Conservation (phyloP, 2,888 invertebrate genomes). For the Tryphoninae sp. region DNA sequence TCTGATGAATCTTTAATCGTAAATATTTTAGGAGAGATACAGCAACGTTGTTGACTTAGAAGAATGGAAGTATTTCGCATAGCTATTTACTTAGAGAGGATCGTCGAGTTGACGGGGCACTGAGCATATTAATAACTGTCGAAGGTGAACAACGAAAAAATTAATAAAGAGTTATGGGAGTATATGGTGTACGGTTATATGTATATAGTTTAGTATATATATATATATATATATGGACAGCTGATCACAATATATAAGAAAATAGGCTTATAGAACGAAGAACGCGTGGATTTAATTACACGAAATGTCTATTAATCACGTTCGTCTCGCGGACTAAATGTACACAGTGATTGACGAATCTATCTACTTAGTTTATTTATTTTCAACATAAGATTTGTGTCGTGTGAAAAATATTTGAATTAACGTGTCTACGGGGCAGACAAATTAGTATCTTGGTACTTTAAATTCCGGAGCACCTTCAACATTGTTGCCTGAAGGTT, state of each 20-base stretch:
- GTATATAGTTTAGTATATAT: constrained; percentile 59
- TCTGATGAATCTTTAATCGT: constrained; percentile 52
- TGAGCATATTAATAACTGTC: constrained; percentile 25
- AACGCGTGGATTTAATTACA: constrained; percentile 4
- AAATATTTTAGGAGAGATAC: constrained; percentile 45
- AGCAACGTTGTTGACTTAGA: constrained; percentile 11
- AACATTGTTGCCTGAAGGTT: constrained; percentile 82
- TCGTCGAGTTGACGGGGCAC: constrained; percentile 34
- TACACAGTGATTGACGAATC: not conserved
- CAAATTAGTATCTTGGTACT: constrained; percentile 84
- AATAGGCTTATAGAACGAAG: not conserved
- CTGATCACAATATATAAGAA: not conserved
- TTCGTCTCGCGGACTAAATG: not conserved
- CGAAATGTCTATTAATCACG: constrained; percentile 1
- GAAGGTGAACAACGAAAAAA: constrained; percentile 60
- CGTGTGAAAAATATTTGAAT: not conserved
- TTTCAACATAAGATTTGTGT: constrained; percentile 18
- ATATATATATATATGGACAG: too few species aligned
- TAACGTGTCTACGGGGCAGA: not conserved
- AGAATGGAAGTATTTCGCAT: constrained; percentile 37
- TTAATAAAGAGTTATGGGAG: constrained; percentile 27
- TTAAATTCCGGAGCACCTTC: constrained; percentile 86
- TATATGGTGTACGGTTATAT: constrained; percentile 57
- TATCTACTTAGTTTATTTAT: not conserved
- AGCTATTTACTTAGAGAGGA: constrained; percentile 46